Evolutionary conservation across 30 jellyfish, hydroid and myxozoan species (phyloP).

Genomic region (Pelagia noctiluca): DNA sequence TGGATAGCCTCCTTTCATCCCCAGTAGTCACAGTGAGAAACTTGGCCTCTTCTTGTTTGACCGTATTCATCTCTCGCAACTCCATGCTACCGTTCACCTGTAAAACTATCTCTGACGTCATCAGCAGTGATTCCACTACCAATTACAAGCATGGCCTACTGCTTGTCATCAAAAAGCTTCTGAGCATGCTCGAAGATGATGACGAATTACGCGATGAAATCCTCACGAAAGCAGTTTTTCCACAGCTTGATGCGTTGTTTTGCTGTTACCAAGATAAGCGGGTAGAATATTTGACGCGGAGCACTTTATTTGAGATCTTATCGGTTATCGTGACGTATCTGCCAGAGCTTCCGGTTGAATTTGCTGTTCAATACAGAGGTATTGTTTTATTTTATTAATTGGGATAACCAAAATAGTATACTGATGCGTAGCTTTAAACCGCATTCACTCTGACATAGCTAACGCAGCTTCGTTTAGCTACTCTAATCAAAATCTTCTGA

Average conservation of each 20-base stretch:
- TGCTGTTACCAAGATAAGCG: neutral
- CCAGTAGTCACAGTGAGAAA: slow-evolving; percentile 2
- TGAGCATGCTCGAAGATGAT: neutral
- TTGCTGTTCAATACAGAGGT: neutral
- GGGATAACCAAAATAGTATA: too few species aligned
- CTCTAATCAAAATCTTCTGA: too few species aligned
- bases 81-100: neutral
- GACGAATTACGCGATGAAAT: neutral
- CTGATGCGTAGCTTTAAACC: too few species aligned
- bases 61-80: neutral
- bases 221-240: slow-evolving; percentile 8
- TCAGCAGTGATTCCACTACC: neutral
- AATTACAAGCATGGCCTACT: neutral
- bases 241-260: neutral
- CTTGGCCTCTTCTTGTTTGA: slow-evolving; percentile 2
- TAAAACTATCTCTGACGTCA: neutral
- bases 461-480: too few species aligned
- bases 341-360: neutral
- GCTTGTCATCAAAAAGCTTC: slow-evolving; percentile 14
- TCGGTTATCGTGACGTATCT: neutral
- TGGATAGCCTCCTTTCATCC: neutral
- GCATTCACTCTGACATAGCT: too few species aligned
- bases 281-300: neutral
- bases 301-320: neutral
- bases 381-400: too few species aligned